Evolutionary conservation across 2,113 vertebrate species (phyloP), one percentile per base, ranked within the genome.

Genomic region (Antechinus flavipes): DNA sequence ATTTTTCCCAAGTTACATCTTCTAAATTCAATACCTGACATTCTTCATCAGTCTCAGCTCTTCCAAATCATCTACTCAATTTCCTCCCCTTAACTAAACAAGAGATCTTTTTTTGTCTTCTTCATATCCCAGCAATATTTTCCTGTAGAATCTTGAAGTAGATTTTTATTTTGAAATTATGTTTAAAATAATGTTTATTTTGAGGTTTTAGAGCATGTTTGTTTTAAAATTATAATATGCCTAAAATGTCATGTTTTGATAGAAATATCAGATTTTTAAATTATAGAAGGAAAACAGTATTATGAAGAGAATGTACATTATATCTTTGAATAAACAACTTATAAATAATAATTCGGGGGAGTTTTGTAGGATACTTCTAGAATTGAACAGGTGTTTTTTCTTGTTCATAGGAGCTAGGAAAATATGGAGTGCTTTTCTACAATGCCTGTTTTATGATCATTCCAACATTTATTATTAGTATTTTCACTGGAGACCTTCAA

Each of bases 351-450:
- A 84, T 61, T 91, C 54, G n/a, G 89, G 61, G 35, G 54, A 96
- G 68, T n/a, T 24, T 22, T 35, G 56, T 42, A 91, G 95, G 8
- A 0, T 26, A 25, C n/a, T 89, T 93, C 56, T 94, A 50, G 55
- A 90, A 90, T 9, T 93, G 11, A 50, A 6, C 10, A 14, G 46
- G 5, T 0, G 7, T 96, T 61, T 96, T 95, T 92, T 42, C 2
- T 97, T 95, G 97, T 94, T 97, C 2, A 54, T 89, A 99, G 99
- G 99, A 99, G 91, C 96, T 99, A 50, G 99, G 99, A 55, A 99
- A 99, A 97, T 99, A 99, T 0, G 99, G 99, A 42, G 98, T 99
- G 90, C 98, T 99, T 97, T 99, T 99, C 98, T 99, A 99, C 98
- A 99, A 99, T 93, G 99, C 99, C n/a, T 98, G 99, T 92, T 99